Evolutionary conservation across 2,113 vertebrate genomes (phyloP), one percentile per base, ranked within the genome.

Genomic region (Ptychochromis oligacanthus): DNA sequence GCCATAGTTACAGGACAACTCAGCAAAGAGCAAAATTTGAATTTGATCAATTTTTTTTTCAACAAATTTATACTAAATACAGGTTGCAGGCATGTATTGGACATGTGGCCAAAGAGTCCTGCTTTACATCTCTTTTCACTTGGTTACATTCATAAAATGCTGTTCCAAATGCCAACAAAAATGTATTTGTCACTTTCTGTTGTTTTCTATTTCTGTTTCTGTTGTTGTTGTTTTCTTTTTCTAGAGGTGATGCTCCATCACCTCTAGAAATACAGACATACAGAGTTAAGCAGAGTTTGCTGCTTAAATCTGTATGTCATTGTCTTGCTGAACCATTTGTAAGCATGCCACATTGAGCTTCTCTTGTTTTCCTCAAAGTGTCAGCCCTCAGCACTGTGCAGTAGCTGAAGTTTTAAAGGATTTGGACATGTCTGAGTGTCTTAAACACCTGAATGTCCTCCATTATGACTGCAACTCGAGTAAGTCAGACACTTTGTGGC

Each of bases 401-500:
- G 34, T 40, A 4, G 4, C 38, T 72, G 13, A 79, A 20, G 3
- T 20, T 3, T 4, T 28, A 22, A 77, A 81, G 58, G 83, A 83
- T 86, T 65, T 80, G 57, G 60, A 78, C 86, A 67, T 31, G 64
- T 59, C 77, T 59, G 7, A 11, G 64, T 88, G 82, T 81, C 82
- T n/a, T n/a, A 15, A 87, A 57, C 88, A 85, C 74, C 60, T 79
- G 79, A 75, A 75, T 58, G 22, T 2, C n/a, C 6, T 82, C 58
- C 22, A 14, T 72, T 76, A 40, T 77, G 5, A 31, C 22, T 55
- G 74, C 72, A 55, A 6, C 24, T 24, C 58, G 28, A 46, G 24
- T 18, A 52, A 52, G n/a, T n/a, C n/a, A n/a, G n/a, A n/a, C n/a
- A n/a, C n/a, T n/a, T n/a, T n/a, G n/a, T n/a, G n/a, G n/a, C n/a